Base-by-base conservation (phyloP, 2,113 vertebrate genomes). In the Copsychus sechellarum region DNA sequence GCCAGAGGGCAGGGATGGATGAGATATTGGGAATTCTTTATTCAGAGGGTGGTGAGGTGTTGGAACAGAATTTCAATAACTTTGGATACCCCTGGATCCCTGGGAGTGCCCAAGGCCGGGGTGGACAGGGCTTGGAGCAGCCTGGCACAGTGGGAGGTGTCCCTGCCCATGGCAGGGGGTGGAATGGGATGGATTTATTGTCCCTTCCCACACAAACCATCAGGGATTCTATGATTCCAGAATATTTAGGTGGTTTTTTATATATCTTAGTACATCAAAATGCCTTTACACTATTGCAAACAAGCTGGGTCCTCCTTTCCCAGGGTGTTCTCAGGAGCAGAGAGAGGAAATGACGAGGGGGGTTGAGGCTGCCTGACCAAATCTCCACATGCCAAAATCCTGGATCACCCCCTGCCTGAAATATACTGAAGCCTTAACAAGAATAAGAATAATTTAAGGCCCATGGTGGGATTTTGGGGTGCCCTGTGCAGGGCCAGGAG, bases 121-220 rank as follows among this genome's bases (percentile, higher is more conserved):
- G 0, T 73, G 67, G 34, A 34, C 0, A 0, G 19, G 16, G 56
- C 13, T 56, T 29, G 51, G 72, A 69, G 12, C 33, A 28, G 0
- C 31, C 26, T 81, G 43, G 38, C 15, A 2, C 0, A 23, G 36
- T 45, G 51, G 43, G 0, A 66, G 18, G 9, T 57, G 76, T 50
- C 31, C 31, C 66, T 80, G 66, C 34, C 34, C 33, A 6, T 43
- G 86, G 65, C 40, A n/a, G 40, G 26, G 11, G 11, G 2, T 19
- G 17, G 29, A 0, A 31, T 7, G 2, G 20, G 53, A 34, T 50
- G 6, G 17, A 1, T 89, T 74, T 74, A 5, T 47, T 5, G 1
- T 53, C n/a, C 13, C 3, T 74, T 74, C 38, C 34, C 11, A 38
- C 7, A 12, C 23, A 74, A 67, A 25, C 9, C 45, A 10, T 14